Base-by-base conservation (phyloP, 2,888 invertebrate genomes). In the Tetragnatha montana region DNA sequence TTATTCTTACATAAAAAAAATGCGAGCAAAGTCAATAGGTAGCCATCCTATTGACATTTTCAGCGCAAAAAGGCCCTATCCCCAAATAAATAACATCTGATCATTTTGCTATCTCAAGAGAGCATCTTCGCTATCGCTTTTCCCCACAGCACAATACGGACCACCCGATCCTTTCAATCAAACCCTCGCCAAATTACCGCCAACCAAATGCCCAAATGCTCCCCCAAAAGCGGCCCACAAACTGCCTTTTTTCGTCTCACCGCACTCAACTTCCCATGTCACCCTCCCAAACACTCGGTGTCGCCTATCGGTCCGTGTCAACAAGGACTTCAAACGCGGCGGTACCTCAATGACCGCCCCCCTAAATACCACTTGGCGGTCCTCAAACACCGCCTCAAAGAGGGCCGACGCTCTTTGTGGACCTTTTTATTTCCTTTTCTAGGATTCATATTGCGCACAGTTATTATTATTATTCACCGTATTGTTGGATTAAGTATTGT, bases 361-460 rank as follows among this genome's bases (percentile, higher is more conserved):
- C 35, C 78, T 68, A 85, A 71, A 69, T 70, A 85, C 79, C 85
- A 79, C 79, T 85, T 85, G 22, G 85, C 78, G 75, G 76, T 51
- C 71, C 60, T 79, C 22, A 69, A 69, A 78, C 69, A 78, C 70
- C 71, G 68, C 60, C 17, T 60, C 60, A 60, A 60, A 60, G 35
- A 35, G 50, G 50, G 6, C 49, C 49, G 10, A 49, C 51, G 17
- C 3, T 78, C 60, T 60, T 60, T 60, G 60, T 60, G 60, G 60
- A 12, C 60, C 60, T 17, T 35, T 35, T 35, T 35, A 35, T 35
- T 35, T 35, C 35, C 35, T 35, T 35, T 35, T 35, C 60, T 17
- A 10, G 60, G 17, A 60, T 35, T 60, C 60, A 60, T 60, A 60
- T 60, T 60, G 60, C 60, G 6, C 60, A 60, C 60, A 60, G 60